Evolutionary conservation across 2,113 vertebrate genomes (phyloP).

Genomic region (Thamnophis sirtalis): DNA sequence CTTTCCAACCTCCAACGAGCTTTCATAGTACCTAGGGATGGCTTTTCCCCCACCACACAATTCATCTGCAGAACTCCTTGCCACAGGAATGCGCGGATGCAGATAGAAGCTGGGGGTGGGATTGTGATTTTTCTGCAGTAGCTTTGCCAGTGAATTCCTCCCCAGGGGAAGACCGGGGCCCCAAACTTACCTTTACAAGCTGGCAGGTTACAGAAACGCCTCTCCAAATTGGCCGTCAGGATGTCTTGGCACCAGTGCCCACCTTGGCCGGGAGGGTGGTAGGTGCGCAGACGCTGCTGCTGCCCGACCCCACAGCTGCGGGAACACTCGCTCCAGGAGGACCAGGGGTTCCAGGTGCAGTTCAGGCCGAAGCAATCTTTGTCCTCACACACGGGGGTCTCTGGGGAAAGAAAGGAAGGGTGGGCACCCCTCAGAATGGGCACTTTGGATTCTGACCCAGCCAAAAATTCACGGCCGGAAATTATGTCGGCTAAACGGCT

Average conservation of each 20-base stretch:
- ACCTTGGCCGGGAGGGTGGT: slow-evolving; percentile 67
- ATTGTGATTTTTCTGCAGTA: neutral
- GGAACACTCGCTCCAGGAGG: slow-evolving; percentile 75
- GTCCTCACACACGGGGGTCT: slow-evolving; percentile 56
- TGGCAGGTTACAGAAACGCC: slow-evolving; percentile 79
- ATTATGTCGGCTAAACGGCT: too few relatives aligned
- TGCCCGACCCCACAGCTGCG: slow-evolving; percentile 84
- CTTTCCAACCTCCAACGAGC: neutral
- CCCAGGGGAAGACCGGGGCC: neutral
- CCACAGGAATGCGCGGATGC: neutral
- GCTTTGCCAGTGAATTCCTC: neutral
- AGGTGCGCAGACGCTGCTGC: slow-evolving; percentile 80
- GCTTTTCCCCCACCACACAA: neutral
- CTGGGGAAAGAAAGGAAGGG: slow-evolving; percentile 2
- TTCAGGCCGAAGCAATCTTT: slow-evolving; percentile 66
- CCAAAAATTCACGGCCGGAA: too few relatives aligned
- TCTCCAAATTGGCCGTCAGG: slow-evolving; percentile 72
- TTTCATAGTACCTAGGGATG: neutral
- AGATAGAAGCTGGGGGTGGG: neutral
- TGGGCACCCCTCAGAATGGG: neutral
- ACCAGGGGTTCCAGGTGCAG: slow-evolving; percentile 84
- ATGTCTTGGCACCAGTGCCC: slow-evolving; percentile 83
- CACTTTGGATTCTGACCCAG: too few relatives aligned
- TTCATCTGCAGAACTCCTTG: neutral
- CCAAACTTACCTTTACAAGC: slow-evolving; percentile 76